Base-by-base conservation (phyloP, 1,140 invertebrate species). In the Chlorops oryzae region DNA sequence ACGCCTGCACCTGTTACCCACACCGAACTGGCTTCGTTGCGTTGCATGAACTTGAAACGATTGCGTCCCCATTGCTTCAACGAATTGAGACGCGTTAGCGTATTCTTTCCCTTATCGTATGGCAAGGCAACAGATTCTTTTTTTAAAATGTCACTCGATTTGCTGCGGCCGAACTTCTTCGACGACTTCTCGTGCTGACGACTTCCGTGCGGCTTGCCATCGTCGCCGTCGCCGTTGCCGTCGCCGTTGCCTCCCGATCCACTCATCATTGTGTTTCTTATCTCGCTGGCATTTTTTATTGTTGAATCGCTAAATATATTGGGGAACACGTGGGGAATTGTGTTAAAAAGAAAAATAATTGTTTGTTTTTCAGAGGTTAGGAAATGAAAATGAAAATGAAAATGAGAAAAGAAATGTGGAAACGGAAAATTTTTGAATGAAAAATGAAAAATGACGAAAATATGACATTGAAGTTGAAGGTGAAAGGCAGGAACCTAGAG, bases 1-100 rank as follows among this genome's bases (percentile, higher is more conserved):
- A 49, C 45, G 5, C 22, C 24, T n/a, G 12, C 37, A 9, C n/a
- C 52, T 48, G 55, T 56, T 13, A 38, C 49, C 48, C n/a, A n/a
- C n/a, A 22, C 39, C 39, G 17, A 57, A 55, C 9, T 12, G 55
- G 27, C 65, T 77, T 41, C 60, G 13, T 74, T 82, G 47, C 83
- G 82, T 54, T 81, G 81, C 53, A 88, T 85, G 58, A 85, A 76
- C 62, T 83, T 84, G 57, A 89, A 75, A 57, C 86, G 78, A 42
- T 81, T 87, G 59, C 82, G 82, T 20, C 87, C 86, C 88, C 88
- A 90, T 65, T 87, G 82, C 65, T 88, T 88, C 32, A 90, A 70
- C 10, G 81, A 84, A 70, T 88, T 87, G 57, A 90, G 86, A 58
- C 88, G 84, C 24, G 85, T 86, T 57, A 83, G 79, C 1, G 63